Percentiles rank a stretch among this genome's conserved stretches.
Evolutionary conservation across 2,888 invertebrate species (phyloP).

Genomic region (Gnatocerus cornutus): DNA sequence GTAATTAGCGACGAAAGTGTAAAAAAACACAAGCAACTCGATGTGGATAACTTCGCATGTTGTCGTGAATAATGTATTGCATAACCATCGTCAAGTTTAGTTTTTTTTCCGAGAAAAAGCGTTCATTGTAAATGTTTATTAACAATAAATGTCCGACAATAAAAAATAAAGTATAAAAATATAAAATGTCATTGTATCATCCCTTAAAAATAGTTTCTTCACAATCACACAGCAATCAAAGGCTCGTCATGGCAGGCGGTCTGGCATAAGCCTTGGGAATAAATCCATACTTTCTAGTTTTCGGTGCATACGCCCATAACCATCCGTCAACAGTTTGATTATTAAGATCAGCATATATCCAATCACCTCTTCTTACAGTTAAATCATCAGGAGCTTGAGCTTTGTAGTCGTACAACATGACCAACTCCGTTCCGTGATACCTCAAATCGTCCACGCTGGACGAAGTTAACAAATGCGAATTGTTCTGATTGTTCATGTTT

Average conservation of each 20-base stretch:
- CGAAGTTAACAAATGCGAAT: constrained; percentile 63
- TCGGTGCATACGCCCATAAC: constrained; percentile 96
- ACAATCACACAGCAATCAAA: constrained; percentile 68
- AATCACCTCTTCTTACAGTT: constrained; percentile 92
- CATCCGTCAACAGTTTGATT: constrained; percentile 96
- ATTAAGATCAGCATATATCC: constrained; percentile 95
- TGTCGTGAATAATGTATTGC: too few relatives aligned
- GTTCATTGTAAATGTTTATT: constrained; percentile 48
- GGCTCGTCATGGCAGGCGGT: constrained; percentile 92
- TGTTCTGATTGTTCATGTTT: constrained; percentile 61
- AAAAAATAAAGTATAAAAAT: constrained; percentile 50
- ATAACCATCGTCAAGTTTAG: too few relatives aligned
- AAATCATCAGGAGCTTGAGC: constrained; percentile 95
- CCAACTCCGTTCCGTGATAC: constrained; percentile 91
- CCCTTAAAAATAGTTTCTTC: constrained; percentile 27
- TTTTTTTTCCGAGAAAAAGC: too few relatives aligned
- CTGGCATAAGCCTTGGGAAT: constrained; percentile 96
- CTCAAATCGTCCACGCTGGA: constrained; percentile 78
- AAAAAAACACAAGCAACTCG: too few relatives aligned
- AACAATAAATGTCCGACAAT: constrained; percentile 51
- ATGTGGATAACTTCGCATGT: too few relatives aligned
- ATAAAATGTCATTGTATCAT: constrained; percentile 34
- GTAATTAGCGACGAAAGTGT: too few relatives aligned
- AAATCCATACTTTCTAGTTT: constrained; percentile 93
- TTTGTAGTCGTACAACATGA: constrained; percentile 96